Evolutionary conservation across 2,113 vertebrate species (phyloP).

Genomic region (western clawed frog (Xenopus tropicalis)): DNA sequence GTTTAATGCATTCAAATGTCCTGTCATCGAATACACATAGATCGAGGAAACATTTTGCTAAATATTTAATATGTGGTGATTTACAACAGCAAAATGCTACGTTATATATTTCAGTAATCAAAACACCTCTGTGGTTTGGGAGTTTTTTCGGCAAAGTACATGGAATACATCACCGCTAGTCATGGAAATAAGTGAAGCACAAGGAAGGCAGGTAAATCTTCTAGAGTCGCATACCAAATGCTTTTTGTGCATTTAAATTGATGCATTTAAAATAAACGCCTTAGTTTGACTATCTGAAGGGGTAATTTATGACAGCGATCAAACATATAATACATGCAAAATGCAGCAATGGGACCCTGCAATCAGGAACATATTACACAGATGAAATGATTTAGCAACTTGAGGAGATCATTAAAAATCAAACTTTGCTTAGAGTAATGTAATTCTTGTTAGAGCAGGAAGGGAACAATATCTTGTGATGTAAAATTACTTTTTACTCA

Average conservation of each 20-base stretch:
- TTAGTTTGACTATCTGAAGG: neutral
- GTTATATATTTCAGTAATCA: slow-evolving; percentile 37
- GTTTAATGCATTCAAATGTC: slow-evolving; percentile 28
- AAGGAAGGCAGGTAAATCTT: slow-evolving; percentile 19
- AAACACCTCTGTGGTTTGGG: slow-evolving; percentile 32
- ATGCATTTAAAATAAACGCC: neutral
- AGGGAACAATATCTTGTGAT: too few relatives aligned
- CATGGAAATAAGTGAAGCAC: slow-evolving; percentile 18
- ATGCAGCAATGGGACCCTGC: neutral
- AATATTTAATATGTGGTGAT: slow-evolving; percentile 28
- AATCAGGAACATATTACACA: neutral
- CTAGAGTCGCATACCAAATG: neutral
- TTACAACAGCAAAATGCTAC: slow-evolving; percentile 30
- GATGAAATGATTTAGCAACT: neutral
- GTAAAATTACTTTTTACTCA: too few relatives aligned
- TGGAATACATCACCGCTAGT: slow-evolving; percentile 10
- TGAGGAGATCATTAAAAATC: neutral
- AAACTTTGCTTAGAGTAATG: neutral
- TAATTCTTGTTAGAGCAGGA: neutral
- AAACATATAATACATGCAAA: neutral
- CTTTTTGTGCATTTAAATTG: neutral
- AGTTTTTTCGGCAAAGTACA: slow-evolving; percentile 14
- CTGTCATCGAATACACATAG: slow-evolving; percentile 29
- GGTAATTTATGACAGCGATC: neutral
- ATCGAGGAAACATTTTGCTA: slow-evolving; percentile 6